Evolutionary conservation across 2,113 vertebrate genomes (phyloP).

Genomic region (Platycercus adscitus): DNA sequence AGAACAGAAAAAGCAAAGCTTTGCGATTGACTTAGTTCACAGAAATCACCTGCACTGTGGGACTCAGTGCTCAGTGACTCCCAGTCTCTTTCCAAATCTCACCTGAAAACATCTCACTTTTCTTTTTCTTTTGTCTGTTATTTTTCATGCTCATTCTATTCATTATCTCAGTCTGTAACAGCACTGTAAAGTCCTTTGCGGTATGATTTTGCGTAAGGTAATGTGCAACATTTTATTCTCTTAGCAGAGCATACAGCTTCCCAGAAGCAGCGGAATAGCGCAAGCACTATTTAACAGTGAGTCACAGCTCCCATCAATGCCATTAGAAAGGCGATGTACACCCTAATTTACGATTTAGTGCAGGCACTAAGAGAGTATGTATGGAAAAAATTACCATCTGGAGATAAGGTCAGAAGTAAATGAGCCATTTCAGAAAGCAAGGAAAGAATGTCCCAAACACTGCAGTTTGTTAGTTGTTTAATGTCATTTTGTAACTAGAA

Average conservation of each 20-base stretch:
- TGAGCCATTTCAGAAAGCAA: constrained; percentile 51
- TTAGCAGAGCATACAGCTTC: background rate
- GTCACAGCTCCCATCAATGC: background rate
- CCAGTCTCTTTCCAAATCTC: background rate
- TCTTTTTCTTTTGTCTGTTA: background rate
- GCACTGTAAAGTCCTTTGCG: background rate
- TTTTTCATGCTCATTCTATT: background rate
- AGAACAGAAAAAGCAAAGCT: background rate
- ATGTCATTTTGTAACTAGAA: constrained; percentile 41
- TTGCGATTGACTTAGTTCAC: background rate
- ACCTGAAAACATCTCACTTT: background rate
- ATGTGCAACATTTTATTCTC: background rate
- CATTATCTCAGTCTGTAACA: background rate
- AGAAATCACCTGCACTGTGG: background rate
- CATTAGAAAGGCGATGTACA: background rate
- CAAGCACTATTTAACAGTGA: background rate
- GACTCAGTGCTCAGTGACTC: background rate
- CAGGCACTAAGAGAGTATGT: background rate
- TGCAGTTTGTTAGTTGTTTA: constrained; percentile 38
- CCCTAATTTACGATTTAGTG: background rate
- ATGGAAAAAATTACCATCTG: constrained; percentile 40
- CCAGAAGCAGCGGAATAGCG: background rate
- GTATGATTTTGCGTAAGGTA: background rate
- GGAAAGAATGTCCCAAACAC: constrained; percentile 51
- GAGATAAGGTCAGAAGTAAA: constrained; percentile 70